A percentile compares a stretch with the other conserved stretches of the same genome.
These are phyloP conservation scores for Sarcophaga subvicina DNA, from an alignment of 2,888 invertebrate species.

Conservation along the genomic window DNA sequence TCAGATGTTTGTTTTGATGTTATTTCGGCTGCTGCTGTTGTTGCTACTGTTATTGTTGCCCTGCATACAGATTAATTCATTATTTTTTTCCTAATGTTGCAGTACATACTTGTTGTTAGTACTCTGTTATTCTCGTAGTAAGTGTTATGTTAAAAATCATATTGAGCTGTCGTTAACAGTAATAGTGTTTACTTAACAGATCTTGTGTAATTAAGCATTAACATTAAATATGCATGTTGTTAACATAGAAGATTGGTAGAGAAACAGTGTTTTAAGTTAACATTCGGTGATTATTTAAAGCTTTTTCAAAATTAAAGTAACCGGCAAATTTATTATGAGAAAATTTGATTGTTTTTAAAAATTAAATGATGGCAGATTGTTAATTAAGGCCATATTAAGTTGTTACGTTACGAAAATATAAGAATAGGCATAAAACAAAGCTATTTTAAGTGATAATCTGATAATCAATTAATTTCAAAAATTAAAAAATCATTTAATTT, in stretches of 20 bases:
- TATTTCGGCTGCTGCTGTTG: constrained; percentile 6
- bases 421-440: too few relatives aligned
- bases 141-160: not conserved
- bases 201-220: not conserved
- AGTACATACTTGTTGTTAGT: not conserved
- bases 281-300: not conserved
- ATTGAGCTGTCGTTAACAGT: not conserved
- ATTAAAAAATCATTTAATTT: too few relatives aligned
- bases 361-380: not conserved
- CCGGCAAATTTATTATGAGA: not conserved
- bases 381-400: too few relatives aligned
- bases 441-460: too few relatives aligned
- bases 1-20: constrained; percentile 50
- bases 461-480: too few relatives aligned
- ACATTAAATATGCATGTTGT: not conserved
- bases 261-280: not conserved
- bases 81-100: constrained; percentile 1
- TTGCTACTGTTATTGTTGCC: constrained; percentile 7
- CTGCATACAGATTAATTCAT: not conserved
- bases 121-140: not conserved
- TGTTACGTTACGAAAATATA: too few relatives aligned
- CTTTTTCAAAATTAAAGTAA: not conserved
- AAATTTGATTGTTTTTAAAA: not conserved
- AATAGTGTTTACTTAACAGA: not conserved
- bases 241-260: not conserved